These are phyloP conservation scores for Eira barbara DNA, from an alignment of 2,113 vertebrate species.

Conservation along the genomic window DNA sequence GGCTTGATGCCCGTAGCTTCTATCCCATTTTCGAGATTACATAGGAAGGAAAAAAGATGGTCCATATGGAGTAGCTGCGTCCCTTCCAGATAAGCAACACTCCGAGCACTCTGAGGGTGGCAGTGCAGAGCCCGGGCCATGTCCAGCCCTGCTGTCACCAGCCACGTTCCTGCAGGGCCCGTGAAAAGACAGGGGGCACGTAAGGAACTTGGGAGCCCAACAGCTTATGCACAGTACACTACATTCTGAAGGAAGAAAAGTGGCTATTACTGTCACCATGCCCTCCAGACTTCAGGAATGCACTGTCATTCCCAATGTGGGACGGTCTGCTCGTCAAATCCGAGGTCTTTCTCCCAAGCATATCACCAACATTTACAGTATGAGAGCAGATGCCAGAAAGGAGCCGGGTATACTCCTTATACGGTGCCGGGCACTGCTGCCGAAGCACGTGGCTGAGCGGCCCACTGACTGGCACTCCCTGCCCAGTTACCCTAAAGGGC, in stretches of 20 bases:
- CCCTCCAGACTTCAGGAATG: not conserved
- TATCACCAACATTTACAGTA: not conserved
- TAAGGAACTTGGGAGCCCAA: not conserved
- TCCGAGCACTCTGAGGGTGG: rapidly evolving
- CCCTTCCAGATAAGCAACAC: not conserved
- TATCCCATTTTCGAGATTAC: not conserved
- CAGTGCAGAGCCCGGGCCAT: not conserved
- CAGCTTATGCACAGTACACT: rapidly evolving
- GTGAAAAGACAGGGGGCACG: rapidly evolving
- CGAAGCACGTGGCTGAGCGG: not conserved
- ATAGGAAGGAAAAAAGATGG: not conserved
- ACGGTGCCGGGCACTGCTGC: not conserved
- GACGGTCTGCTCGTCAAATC: not conserved
- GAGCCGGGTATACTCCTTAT: conserved; percentile 20
- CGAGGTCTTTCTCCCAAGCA: not conserved
- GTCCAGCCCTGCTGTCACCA: rapidly evolving
- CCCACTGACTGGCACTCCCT: not conserved
- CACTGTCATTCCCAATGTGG: not conserved
- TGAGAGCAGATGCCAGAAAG: conserved; percentile 59
- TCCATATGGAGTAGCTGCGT: not conserved
- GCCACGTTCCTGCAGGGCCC: not conserved
- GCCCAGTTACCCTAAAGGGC: not conserved
- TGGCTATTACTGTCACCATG: not conserved
- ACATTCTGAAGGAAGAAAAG: not conserved
- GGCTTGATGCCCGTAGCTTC: not conserved